phyloP scores from a whole-genome alignment of 2,797 vertebrate species.

The Kryptopterus vitreolus region DNA sequence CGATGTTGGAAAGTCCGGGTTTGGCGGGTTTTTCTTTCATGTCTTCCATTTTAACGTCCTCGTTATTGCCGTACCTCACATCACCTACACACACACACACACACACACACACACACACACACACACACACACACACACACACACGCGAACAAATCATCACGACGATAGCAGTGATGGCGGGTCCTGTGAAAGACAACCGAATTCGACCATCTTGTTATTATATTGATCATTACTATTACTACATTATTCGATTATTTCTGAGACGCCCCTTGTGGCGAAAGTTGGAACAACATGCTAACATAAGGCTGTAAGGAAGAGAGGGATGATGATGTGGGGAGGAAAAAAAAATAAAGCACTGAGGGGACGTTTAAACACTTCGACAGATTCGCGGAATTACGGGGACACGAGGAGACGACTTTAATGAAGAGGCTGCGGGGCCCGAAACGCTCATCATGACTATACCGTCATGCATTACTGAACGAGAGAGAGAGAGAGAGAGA shows the following conservation, averaged over 20 bases:
- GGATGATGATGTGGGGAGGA: not conserved
- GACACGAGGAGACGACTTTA: constrained; percentile 39
- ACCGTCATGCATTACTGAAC: constrained; percentile 4
- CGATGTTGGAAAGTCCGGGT: not conserved
- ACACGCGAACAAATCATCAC: too few species aligned
- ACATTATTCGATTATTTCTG: too few species aligned
- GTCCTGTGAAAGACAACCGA: not conserved
- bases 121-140: too few species aligned
- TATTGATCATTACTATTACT: too few species aligned
- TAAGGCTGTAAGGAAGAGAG: not conserved
- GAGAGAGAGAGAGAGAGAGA: not conserved
- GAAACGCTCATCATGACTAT: not conserved
- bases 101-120: constrained; percentile 2
- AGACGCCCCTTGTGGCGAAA: not conserved
- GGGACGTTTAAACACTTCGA: constrained; percentile 27
- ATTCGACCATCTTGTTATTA: not conserved
- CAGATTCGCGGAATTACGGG: constrained; percentile 19
- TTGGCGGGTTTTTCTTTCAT: constrained; percentile 48
- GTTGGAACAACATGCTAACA: not conserved
- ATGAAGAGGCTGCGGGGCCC: constrained; percentile 38
- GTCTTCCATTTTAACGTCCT: not conserved
- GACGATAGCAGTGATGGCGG: too few species aligned
- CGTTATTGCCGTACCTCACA: constrained; percentile 44
- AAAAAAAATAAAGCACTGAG: not conserved
- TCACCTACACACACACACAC: constrained; percentile 50